A percentile compares a stretch with the other conserved stretches of the same genome.
phyloP scores from a whole-genome alignment of 2,888 invertebrate genomes.

The Drosophila buzzatii region DNA sequence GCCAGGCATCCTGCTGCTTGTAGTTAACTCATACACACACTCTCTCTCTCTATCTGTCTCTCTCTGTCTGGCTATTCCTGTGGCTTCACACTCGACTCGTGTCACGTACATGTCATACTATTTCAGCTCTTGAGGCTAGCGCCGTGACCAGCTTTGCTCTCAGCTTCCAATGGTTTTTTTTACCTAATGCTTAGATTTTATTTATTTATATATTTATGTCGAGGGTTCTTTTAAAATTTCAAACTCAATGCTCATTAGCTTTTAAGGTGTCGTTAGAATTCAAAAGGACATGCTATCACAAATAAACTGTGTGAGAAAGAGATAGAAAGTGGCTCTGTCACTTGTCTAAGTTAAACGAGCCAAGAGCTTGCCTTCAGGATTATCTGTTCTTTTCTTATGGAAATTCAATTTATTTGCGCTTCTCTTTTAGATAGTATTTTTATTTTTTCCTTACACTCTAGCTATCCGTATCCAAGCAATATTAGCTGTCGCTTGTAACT shows the following conservation, averaged over 20 bases:
- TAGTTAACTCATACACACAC: background rate
- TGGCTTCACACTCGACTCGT: slow-evolving; percentile 61
- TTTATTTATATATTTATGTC: slow-evolving; percentile 54
- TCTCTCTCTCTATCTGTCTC: background rate
- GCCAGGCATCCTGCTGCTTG: slow-evolving; percentile 51
- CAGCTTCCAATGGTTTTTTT: slow-evolving; percentile 43
- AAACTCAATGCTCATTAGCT: slow-evolving; percentile 30
- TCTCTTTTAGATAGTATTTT: no score
- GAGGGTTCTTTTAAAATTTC: slow-evolving; percentile 31
- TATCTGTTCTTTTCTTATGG: background rate
- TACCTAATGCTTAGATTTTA: slow-evolving; percentile 50
- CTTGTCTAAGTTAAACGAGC: background rate
- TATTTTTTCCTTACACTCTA: background rate
- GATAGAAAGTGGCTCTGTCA: background rate
- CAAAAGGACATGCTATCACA: background rate
- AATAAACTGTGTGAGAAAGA: background rate
- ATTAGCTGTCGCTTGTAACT: slow-evolving; percentile 8
- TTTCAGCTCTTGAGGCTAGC: slow-evolving; percentile 21
- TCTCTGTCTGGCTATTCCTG: slow-evolving; percentile 29
- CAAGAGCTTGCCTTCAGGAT: background rate
- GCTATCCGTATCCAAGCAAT: background rate
- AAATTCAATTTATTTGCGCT: background rate
- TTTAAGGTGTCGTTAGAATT: slow-evolving; percentile 7
- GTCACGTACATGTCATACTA: slow-evolving; percentile 62
- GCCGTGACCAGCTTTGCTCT: slow-evolving; percentile 14